phyloP scores from a whole-genome alignment of 2,888 invertebrate species.

The Meliscaeva auricollis region DNA sequence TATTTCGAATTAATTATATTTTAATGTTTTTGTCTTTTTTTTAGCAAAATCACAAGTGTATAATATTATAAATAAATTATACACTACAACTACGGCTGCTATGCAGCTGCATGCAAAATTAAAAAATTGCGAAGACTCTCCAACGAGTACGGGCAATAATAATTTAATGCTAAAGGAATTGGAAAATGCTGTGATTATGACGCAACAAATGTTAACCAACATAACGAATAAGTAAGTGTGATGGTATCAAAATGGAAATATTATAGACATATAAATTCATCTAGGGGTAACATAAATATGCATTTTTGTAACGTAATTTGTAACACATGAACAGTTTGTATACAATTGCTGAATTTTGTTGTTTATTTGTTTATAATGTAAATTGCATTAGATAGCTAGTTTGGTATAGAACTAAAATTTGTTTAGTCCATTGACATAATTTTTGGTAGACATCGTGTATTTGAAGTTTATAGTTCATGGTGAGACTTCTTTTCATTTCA shows the following conservation, averaged over 20 bases:
- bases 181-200: conserved; percentile 84
- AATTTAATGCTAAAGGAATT: conserved; percentile 83
- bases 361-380: too few relatives aligned
- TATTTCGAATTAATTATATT: background rate
- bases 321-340: too few relatives aligned
- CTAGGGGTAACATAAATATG: too few relatives aligned
- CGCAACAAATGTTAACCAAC: conserved; percentile 84
- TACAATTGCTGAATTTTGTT: too few relatives aligned
- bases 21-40: conserved; percentile 71
- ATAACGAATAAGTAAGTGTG: conserved; percentile 82
- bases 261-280: too few relatives aligned
- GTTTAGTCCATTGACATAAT: too few relatives aligned
- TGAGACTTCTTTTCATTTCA: too few relatives aligned
- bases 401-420: too few relatives aligned
- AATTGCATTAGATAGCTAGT: too few relatives aligned
- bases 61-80: conserved; percentile 86
- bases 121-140: conserved; percentile 82
- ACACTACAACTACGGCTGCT: conserved; percentile 83
- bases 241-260: conserved; percentile 1
- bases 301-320: too few relatives aligned
- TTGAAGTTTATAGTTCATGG: too few relatives aligned
- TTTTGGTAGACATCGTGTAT: too few relatives aligned
- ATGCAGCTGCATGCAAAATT: conserved; percentile 84
- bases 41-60: conserved; percentile 87
- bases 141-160: conserved; percentile 78